phyloP scores from a whole-genome alignment of 2,113 vertebrate species.

The Xiphophorus hellerii region DNA sequence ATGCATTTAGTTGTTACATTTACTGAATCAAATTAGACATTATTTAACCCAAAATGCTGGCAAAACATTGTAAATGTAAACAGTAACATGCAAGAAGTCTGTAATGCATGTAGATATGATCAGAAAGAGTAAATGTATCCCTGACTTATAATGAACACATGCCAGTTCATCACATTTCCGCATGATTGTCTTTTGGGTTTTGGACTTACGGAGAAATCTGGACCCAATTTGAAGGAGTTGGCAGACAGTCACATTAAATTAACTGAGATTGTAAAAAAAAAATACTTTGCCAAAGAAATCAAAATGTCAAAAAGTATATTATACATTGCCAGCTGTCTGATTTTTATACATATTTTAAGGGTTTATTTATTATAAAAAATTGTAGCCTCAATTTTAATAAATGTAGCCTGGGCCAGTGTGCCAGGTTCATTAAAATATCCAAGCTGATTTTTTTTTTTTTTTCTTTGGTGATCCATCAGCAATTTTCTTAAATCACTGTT shows the following conservation, averaged over 20 bases:
- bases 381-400: constrained; percentile 20
- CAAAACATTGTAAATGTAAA: no score
- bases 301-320: constrained; percentile 18
- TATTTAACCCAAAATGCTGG: no score
- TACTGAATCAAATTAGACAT: no score
- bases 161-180: neutral
- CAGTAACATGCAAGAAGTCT: no score
- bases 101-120: no score
- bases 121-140: no score
- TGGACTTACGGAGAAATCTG: neutral
- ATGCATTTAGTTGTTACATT: no score
- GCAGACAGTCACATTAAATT: constrained; percentile 13
- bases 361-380: constrained; percentile 2
- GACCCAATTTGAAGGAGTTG: constrained; percentile 28
- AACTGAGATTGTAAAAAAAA: constrained; percentile 27
- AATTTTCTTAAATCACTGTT: constrained; percentile 28
- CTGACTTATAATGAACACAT: no score
- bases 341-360: constrained; percentile 1
- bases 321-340: constrained; percentile 14
- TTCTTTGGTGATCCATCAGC: constrained; percentile 23
- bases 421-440: constrained; percentile 31
- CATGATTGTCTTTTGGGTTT: neutral
- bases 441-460: constrained; percentile 8
- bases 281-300: constrained; percentile 21
- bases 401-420: neutral